Percentiles rank a stretch among this genome's conserved stretches.
Conservation (phyloP, 2,888 invertebrate genomes). For the Dysmachus trigonus region DNA sequence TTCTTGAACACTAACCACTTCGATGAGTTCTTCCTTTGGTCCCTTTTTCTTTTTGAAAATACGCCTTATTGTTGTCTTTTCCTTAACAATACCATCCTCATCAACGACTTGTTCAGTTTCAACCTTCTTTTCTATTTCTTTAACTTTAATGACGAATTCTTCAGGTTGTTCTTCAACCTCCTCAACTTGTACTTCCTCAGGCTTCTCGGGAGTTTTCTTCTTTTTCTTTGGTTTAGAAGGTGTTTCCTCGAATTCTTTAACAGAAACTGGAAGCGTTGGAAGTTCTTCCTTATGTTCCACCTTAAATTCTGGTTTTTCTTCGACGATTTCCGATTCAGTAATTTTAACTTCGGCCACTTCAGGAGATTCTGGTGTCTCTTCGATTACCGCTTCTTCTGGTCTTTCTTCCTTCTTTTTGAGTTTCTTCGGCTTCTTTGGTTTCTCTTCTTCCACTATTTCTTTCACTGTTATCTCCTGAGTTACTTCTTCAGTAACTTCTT, state of each 20-base stretch:
- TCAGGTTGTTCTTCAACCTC: constrained; percentile 51
- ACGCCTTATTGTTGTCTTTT: constrained; percentile 63
- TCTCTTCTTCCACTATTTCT: constrained; percentile 47
- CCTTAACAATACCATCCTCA: constrained; percentile 56
- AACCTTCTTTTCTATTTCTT: constrained; percentile 54
- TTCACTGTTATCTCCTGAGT: constrained; percentile 31
- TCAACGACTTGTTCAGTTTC: constrained; percentile 55
- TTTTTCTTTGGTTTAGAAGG: constrained; percentile 31
- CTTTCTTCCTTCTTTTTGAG: constrained; percentile 55
- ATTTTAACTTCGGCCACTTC: constrained; percentile 47
- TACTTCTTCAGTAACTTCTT: constrained; percentile 9
- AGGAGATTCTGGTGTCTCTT: constrained; percentile 54
- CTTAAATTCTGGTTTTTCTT: constrained; percentile 4
- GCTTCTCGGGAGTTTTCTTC: not conserved
- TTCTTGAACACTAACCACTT: constrained; percentile 64
- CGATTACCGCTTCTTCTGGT: constrained; percentile 63
- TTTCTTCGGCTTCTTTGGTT: constrained; percentile 57
- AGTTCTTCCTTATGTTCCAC: not conserved
- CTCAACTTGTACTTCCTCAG: constrained; percentile 55
- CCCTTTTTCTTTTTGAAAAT: constrained; percentile 65
- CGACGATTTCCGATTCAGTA: constrained; percentile 11
- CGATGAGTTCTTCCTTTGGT: constrained; percentile 64
- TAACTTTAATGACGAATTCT: constrained; percentile 31
- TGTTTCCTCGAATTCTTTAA: constrained; percentile 36
- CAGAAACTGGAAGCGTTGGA: not conserved